These are phyloP conservation scores for Toxotes chatareus DNA, from an alignment of 2,113 vertebrate species.

Conservation along the genomic window DNA sequence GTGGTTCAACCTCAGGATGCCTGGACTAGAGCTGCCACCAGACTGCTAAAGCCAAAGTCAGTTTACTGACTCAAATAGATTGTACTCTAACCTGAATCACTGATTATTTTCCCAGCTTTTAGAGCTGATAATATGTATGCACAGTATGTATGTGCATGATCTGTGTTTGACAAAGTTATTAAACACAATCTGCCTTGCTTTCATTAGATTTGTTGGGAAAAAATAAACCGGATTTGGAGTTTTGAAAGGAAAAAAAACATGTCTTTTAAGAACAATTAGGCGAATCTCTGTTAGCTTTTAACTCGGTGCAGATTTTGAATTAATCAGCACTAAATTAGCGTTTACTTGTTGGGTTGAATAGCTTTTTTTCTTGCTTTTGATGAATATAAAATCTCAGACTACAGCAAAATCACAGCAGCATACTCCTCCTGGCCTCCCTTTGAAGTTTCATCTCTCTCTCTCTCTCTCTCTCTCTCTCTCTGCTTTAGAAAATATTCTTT, in stretches of 20 bases:
- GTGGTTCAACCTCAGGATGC: conserved; percentile 29
- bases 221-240: conserved; percentile 10
- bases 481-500: not conserved
- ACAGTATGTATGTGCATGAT: conserved; percentile 1
- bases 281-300: conserved; percentile 38
- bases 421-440: conserved; percentile 10
- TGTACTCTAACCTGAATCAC: not conserved
- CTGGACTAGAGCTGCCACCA: conserved; percentile 34
- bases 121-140: not conserved
- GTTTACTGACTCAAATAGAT: not conserved
- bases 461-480: conserved; percentile 14
- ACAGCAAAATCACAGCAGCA: conserved; percentile 19
- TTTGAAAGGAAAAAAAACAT: conserved; percentile 4
- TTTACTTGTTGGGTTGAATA: conserved; percentile 23
- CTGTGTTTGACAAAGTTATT: conserved; percentile 43
- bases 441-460: conserved; percentile 50
- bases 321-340: conserved; percentile 30
- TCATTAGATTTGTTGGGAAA: not conserved
- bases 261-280: conserved; percentile 39
- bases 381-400: conserved; percentile 18
- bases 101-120: not conserved
- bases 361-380: conserved; percentile 5
- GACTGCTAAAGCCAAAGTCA: conserved; percentile 39
- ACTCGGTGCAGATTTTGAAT: conserved; percentile 46
- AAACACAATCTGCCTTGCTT: not conserved